phyloP scores from a whole-genome alignment of 2,113 vertebrate species.

The Laterallus jamaicensis region DNA sequence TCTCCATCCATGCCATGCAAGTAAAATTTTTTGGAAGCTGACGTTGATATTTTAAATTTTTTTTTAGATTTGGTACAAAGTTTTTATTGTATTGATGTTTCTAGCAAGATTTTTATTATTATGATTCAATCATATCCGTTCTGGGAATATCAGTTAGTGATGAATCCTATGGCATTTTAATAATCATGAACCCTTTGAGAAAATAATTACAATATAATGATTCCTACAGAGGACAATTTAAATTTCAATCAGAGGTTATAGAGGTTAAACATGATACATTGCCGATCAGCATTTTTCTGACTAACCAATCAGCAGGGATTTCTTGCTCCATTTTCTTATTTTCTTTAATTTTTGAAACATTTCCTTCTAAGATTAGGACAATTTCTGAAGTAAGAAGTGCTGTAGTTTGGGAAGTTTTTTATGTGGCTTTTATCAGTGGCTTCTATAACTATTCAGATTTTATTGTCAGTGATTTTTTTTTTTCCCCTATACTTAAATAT shows the following conservation, averaged over 20 bases:
- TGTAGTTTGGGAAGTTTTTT: not conserved
- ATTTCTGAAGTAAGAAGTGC: not conserved
- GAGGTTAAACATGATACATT: slow-evolving; percentile 30
- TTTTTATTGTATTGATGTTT: not conserved
- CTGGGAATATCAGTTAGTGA: slow-evolving; percentile 26
- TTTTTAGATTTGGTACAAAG: not conserved
- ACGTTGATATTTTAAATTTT: not conserved
- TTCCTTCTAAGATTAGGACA: not conserved
- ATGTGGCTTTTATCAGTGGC: not conserved
- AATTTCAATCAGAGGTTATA: slow-evolving; percentile 35
- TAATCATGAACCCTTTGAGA: slow-evolving; percentile 44
- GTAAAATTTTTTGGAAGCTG: not conserved
- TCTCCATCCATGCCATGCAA: not conserved
- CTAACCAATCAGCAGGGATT: not conserved
- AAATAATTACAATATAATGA: slow-evolving; percentile 56
- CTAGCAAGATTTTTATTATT: slow-evolving; percentile 3
- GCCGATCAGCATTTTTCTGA: not conserved
- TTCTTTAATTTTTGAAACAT: not conserved
- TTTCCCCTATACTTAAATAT: not conserved
- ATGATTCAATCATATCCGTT: not conserved
- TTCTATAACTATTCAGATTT: not conserved
- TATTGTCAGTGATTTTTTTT: not conserved
- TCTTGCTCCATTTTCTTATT: not conserved
- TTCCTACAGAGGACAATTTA: slow-evolving; percentile 48
- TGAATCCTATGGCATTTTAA: slow-evolving; percentile 39